Evolutionary conservation across 2,888 invertebrate genomes (phyloP).

Genomic region (Conistra vaccinii): DNA sequence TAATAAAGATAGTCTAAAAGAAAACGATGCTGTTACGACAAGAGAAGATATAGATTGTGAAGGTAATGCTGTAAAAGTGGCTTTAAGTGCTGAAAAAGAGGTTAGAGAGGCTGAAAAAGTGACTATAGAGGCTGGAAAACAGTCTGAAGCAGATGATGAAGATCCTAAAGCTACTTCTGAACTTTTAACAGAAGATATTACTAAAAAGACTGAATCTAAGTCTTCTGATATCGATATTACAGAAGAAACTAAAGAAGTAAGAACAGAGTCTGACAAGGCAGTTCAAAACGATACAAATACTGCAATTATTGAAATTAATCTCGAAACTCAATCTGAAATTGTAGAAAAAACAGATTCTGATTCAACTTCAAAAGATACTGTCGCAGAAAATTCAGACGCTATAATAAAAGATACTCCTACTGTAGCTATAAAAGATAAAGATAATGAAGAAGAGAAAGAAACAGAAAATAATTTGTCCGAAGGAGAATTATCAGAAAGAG

Average conservation of each 20-base stretch:
- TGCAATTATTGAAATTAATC: neutral
- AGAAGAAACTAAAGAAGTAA: neutral
- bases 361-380: conserved; percentile 17
- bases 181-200: conserved; percentile 5
- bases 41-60: neutral
- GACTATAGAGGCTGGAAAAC: neutral
- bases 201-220: neutral
- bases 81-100: neutral
- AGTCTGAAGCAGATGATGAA: neutral
- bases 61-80: neutral
- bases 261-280: neutral
- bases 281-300: neutral
- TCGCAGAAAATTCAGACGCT: neutral
- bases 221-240: neutral
- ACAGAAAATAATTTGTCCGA: conserved; percentile 76
- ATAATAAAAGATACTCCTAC: neutral
- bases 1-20: conserved; percentile 5
- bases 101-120: neutral
- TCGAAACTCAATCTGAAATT: neutral
- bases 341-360: neutral
- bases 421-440: conserved; percentile 23
- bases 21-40: neutral
- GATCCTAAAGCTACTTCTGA: neutral
- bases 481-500: conserved; percentile 80
- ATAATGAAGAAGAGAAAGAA: conserved; percentile 31